phyloP scores from a whole-genome alignment of 2,113 vertebrate genomes.

The Pipra filicauda region DNA sequence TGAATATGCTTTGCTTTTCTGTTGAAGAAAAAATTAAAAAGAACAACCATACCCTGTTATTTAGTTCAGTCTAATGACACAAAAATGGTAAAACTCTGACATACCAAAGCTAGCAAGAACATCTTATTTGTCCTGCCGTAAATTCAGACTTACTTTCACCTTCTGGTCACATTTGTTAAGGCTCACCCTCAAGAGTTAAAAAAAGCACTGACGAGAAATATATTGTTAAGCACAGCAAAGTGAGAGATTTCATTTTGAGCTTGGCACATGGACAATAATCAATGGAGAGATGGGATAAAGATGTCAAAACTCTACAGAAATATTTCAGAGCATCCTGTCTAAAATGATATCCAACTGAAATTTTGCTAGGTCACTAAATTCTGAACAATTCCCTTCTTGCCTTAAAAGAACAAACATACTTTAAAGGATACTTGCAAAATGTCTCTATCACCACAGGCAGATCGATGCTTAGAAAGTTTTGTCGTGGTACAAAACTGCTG shows the following conservation, averaged over 20 bases:
- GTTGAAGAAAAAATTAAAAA: not conserved
- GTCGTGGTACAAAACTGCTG: constrained; percentile 93
- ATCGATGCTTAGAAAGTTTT: constrained; percentile 89
- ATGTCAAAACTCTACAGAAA: constrained; percentile 5
- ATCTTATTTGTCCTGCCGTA: not conserved
- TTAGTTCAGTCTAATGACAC: not conserved
- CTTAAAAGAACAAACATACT: constrained; percentile 17
- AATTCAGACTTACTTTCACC: not conserved
- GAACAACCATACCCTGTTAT: not conserved
- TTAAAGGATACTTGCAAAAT: constrained; percentile 99
- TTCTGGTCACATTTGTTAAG: not conserved
- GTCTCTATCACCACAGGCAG: constrained; percentile 93
- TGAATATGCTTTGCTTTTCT: not conserved
- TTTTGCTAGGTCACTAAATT: not conserved
- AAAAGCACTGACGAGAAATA: not conserved
- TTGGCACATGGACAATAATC: not conserved
- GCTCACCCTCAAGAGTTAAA: not conserved
- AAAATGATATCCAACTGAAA: constrained; percentile 7
- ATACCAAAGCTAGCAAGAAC: not conserved
- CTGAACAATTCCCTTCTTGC: not conserved
- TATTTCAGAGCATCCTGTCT: constrained; percentile 1
- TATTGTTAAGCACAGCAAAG: not conserved
- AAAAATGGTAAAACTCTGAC: not conserved
- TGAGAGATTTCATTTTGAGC: not conserved
- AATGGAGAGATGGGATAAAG: not conserved